These are phyloP conservation scores for Genyomyrus donnyi DNA, from an alignment of 2,113 vertebrate species.

Conservation along the genomic window DNA sequence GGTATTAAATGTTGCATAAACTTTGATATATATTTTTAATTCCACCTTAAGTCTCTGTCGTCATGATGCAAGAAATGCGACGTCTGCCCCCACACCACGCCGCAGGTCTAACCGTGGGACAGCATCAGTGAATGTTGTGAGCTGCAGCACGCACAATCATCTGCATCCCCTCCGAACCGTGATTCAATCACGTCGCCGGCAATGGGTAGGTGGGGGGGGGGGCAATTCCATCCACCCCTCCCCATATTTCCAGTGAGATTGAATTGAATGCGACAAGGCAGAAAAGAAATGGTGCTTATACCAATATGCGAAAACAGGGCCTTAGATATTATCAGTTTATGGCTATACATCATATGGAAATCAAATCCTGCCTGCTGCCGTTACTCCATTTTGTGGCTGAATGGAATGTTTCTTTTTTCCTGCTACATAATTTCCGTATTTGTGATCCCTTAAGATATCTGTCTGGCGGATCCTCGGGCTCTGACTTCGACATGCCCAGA, in stretches of 20 bases:
- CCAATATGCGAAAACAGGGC: constrained; percentile 29
- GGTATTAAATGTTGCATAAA: background rate
- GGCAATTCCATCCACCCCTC: constrained; percentile 17
- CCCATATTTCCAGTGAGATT: constrained; percentile 2
- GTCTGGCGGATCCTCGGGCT: constrained; percentile 7
- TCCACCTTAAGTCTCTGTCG: background rate
- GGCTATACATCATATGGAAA: constrained; percentile 25
- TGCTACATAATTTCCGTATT: constrained; percentile 16
- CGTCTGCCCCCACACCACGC: background rate
- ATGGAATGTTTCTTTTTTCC: background rate
- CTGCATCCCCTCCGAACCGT: constrained; percentile 16
- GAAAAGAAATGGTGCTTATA: constrained; percentile 21
- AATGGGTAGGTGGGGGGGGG: background rate
- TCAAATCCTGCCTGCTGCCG: constrained; percentile 22
- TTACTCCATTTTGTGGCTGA: constrained; percentile 17
- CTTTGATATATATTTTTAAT: background rate
- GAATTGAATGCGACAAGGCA: constrained; percentile 22
- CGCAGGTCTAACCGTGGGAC: background rate
- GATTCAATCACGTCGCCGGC: constrained; percentile 27
- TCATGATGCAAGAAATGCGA: background rate
- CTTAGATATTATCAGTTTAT: constrained; percentile 33
- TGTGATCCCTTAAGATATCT: constrained; percentile 10
- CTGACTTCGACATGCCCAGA: background rate
- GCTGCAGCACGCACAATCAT: constrained; percentile 6
- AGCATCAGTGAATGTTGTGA: constrained; percentile 22